Evolutionary conservation across 2,888 invertebrate species (phyloP), one percentile per base, ranked within the genome.

Genomic region (Tachina fera): DNA sequence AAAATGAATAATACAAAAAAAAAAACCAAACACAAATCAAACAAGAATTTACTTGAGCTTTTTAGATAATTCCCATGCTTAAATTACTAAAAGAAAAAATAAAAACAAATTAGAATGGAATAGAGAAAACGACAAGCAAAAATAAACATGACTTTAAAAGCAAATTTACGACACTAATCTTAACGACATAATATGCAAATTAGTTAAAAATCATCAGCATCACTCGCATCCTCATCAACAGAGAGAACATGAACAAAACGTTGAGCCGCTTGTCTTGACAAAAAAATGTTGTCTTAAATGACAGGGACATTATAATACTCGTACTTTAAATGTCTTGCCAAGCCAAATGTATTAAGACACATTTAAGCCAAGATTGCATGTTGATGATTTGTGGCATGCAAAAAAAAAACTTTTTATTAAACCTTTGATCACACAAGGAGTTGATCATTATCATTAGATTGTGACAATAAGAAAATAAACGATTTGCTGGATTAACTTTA

Each of bases 141-240:
- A 56, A 60, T 49, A 67, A 83, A 79, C 86, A 86, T 82, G 82
- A 71, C 75, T 82, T 76, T 82, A 76, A 83, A 75, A 86, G 61
- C 82, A 79, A 83, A 79, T 83, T 86, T 86, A 83, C 82, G 82
- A 79, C 85, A 85, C 75, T 82, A 85, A 82, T 85, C 85, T 75
- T 75, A 79, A 60, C 70, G 78, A 82, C 79, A 86, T 82, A 82
- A 85, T 79, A 85, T 86, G 86, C 79, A 86, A 86, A 86, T 86
- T 86, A 79, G 75, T 49, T 76, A 53, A 58, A 79, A 78, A 65
- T 58, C 53, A 65, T 70, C 39, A 70, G 22, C 53, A 53, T 70
- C 53, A 63, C 58, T 58, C 53, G 39, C 41, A 67, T 67, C 68
- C 60, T 60, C 80, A 67, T 65, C 56, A 49, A 41, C 39, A 68